Base-by-base conservation (phyloP, 2,113 vertebrate genomes). In the Crotophaga sulcirostris region DNA sequence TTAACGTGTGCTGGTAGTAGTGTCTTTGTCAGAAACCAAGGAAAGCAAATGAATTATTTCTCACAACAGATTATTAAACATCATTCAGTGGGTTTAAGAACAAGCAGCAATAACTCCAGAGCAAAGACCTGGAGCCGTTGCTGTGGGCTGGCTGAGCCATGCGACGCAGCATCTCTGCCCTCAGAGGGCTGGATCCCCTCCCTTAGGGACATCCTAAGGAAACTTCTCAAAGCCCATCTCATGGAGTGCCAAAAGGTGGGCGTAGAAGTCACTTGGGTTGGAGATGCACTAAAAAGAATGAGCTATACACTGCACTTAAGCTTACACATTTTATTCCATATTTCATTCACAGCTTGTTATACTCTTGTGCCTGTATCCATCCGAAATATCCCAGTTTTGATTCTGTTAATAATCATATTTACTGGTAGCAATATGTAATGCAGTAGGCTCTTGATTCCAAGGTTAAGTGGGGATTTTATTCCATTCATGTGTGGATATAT, bases 181-280 rank as follows among this genome's bases (percentile, higher is more conserved):
- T 6, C 0, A 0, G 1, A 15, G 59, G 59, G 52, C 42, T 77
- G 64, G 64, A 29, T 21, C 18, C 25, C 33, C 47, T 89, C 42
- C 13, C 8, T 6, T 10, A 38, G 70, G 44, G 44, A 49, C 31
- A 36, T 38, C 54, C 38, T 64, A 19, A 25, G 56, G 74, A 14
- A 47, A 42, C 21, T 76, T 55, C 58, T n/a, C 76, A 21, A 66
- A 52, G 21, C 33, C 42, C 26, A 15, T 47, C 28, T 54, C 16
- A 9, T 13, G 47, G 28, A 40, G 34, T 33, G n/a, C 54, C 67
- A 42, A 15, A 47, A 69, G 7, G 14, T n/a, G 29, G 54, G 3
- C 42, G 51, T 28, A 62, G 47, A 54, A 68, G 40, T 64, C 44
- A 21, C 62, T n/a, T 3, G 11, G 45, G 20, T 34, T 79, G 74